Evolutionary conservation across 2,113 vertebrate genomes (phyloP).

Genomic region (Tragelaphus scriptus): DNA sequence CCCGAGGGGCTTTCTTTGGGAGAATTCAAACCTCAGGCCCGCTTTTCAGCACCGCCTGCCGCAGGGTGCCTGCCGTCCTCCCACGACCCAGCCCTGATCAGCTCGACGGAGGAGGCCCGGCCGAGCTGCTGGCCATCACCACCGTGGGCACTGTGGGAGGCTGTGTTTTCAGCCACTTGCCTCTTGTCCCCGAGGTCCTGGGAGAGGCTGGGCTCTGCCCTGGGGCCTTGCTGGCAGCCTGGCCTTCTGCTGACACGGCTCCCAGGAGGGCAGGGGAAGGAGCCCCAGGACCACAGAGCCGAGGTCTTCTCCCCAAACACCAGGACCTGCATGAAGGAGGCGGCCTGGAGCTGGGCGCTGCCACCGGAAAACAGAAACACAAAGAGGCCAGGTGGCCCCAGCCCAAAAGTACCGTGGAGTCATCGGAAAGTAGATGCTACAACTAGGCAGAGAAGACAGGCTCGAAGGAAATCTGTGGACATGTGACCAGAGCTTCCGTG

Average conservation of each 20-base stretch:
- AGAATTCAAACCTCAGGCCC: neutral
- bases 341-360: neutral
- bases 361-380: neutral
- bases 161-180: neutral
- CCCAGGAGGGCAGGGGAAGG: neutral
- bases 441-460: neutral
- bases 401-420: neutral
- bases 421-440: neutral
- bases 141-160: neutral
- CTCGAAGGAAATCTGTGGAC: neutral
- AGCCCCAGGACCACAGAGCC: neutral
- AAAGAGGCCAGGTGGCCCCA: neutral
- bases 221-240: accelerated
- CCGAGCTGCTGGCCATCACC: accelerated
- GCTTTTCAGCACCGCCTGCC: accelerated
- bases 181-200: accelerated
- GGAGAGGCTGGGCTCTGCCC: neutral
- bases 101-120: accelerated
- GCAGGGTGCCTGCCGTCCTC: neutral
- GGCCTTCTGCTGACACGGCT: neutral
- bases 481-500: neutral
- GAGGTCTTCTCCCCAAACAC: neutral
- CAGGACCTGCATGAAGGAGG: neutral
- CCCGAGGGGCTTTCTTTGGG: neutral
- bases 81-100: too few species aligned